These are phyloP conservation scores for Epizoanthus illoricatus DNA, from an alignment of 92 coral and sea anemone species.

Conservation along the genomic window DNA sequence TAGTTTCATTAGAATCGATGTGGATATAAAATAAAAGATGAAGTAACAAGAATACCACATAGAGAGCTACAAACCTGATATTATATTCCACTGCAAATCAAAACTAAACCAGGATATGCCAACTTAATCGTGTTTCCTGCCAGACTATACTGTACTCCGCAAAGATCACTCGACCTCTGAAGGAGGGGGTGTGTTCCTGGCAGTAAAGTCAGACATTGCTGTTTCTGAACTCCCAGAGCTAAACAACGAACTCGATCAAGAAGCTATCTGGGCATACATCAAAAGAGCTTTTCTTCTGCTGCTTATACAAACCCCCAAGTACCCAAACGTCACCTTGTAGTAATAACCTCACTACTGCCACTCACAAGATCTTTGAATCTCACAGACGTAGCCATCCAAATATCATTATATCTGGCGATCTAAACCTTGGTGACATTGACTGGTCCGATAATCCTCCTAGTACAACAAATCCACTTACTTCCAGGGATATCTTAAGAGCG, in stretches of 20 bases:
- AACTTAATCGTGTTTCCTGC: slow-evolving; percentile 29
- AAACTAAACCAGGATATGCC: slow-evolving; percentile 9
- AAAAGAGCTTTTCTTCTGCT: slow-evolving; percentile 27
- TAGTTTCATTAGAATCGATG: too few species aligned
- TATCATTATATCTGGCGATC: too few species aligned
- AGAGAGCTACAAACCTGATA: too few species aligned
- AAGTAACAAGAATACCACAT: not conserved
- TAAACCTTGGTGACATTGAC: not conserved
- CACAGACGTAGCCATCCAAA: not conserved
- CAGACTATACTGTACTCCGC: slow-evolving; percentile 20
- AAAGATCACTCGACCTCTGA: slow-evolving; percentile 29
- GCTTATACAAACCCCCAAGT: slow-evolving; percentile 35
- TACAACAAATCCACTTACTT: slow-evolving; percentile 22
- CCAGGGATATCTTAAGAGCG: slow-evolving; percentile 9
- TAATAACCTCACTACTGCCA: slow-evolving; percentile 24
- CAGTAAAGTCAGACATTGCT: slow-evolving; percentile 15
- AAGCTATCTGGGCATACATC: slow-evolving; percentile 30
- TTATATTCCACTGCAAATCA: too few species aligned
- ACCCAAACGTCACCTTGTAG: not conserved
- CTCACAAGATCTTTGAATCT: slow-evolving; percentile 34
- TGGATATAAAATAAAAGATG: too few species aligned
- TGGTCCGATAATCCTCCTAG: slow-evolving; percentile 25
- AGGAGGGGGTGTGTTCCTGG: slow-evolving; percentile 39
- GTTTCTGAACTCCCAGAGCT: too few species aligned
- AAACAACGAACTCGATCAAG: too few species aligned